Evolutionary conservation across 1,140 invertebrate genomes (phyloP).

Genomic region (Littorina saxatilis): DNA sequence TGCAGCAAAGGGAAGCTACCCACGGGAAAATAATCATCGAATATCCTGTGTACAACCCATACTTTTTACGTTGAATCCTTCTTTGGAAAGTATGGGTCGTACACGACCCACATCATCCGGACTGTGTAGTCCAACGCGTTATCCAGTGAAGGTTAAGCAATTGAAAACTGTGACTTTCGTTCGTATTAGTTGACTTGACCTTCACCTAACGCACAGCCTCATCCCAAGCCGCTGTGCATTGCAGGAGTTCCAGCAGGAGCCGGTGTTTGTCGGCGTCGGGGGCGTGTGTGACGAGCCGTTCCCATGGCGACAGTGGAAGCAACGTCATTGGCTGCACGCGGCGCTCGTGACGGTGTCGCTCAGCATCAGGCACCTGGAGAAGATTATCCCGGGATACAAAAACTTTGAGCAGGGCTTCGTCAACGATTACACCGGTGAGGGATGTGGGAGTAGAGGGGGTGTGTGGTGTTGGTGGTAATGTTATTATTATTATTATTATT

Average conservation of each 20-base stretch:
- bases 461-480: not conserved
- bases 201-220: no score
- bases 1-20: no score
- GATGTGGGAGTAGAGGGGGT: not conserved
- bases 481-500: slow-evolving; percentile 6
- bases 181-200: no score
- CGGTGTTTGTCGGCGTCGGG: slow-evolving; percentile 65
- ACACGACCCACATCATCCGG: no score
- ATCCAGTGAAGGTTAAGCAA: no score
- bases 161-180: no score
- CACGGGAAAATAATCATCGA: no score
- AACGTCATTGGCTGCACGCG: slow-evolving; percentile 67
- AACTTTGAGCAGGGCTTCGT: slow-evolving; percentile 67
- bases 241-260: slow-evolving; percentile 56
- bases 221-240: no score
- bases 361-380: slow-evolving; percentile 62
- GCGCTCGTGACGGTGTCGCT: slow-evolving; percentile 66
- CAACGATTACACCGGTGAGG: slow-evolving; percentile 65
- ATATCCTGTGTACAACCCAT: no score
- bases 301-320: slow-evolving; percentile 67
- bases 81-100: no score
- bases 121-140: no score
- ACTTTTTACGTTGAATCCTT: no score
- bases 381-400: slow-evolving; percentile 68
- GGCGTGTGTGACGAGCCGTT: slow-evolving; percentile 64